Percentiles rank a stretch among this genome's conserved stretches.
phyloP scores from a whole-genome alignment of 2,113 vertebrate genomes.

The chimpanzee (Pan troglodytes) region NHGRI_mPanTro3-v2.1_pri NC_086015.1:153310001-153310500 shows the following conservation, averaged over 20 bases:
- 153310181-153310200: neutral
- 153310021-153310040: neutral
- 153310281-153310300: neutral
- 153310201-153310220: neutral
- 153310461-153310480: neutral
- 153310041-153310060: neutral
- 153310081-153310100: neutral
- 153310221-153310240: neutral
- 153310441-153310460: slow-evolving; percentile 37
- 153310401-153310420: neutral
- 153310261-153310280: neutral
- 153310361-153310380: neutral
- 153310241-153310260: neutral
- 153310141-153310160: slow-evolving; percentile 6
- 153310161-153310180: neutral
- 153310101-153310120: neutral
- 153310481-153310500: neutral
- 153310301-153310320: neutral
- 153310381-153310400: neutral
- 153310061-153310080: neutral
- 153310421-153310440: neutral
- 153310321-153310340: neutral
- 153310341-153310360: neutral
- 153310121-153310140: neutral
- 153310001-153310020: neutral